Conservation (phyloP, 2,888 invertebrate genomes). For the Metopia argyrocephala region DNA sequence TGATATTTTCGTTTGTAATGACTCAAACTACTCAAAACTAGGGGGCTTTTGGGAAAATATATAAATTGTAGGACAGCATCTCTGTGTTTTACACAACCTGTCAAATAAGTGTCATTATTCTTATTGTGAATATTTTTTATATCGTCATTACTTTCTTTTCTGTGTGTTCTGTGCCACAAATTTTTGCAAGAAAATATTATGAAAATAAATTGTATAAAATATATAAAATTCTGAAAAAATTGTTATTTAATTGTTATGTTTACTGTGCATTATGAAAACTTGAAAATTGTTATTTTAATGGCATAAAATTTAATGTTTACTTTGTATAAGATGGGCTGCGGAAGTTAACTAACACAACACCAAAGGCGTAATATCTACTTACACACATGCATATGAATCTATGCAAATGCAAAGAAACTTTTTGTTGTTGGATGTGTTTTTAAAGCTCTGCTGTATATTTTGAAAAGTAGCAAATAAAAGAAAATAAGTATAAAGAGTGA, state of each 20-base stretch:
- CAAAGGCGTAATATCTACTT: constrained; percentile 22
- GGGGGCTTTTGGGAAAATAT: background rate
- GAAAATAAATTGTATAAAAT: constrained; percentile 22
- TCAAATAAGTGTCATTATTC: constrained; percentile 10
- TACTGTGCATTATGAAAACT: constrained; percentile 15
- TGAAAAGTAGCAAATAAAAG: constrained; percentile 21
- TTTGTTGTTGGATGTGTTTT: constrained; percentile 36
- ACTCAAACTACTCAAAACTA: background rate
- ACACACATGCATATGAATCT: constrained; percentile 1
- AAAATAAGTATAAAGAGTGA: constrained; percentile 12
- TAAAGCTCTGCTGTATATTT: constrained; percentile 13
- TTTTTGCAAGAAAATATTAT: constrained; percentile 47
- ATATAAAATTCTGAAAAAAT: constrained; percentile 15
- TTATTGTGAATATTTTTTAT: constrained; percentile 46
- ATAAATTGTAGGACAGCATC: background rate
- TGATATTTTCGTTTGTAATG: background rate
- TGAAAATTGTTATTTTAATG: background rate
- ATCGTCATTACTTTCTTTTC: constrained; percentile 59
- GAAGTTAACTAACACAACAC: constrained; percentile 48
- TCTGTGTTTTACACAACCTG: background rate
- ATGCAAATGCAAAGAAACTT: no score
- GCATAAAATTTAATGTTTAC: constrained; percentile 8
- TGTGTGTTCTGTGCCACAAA: constrained; percentile 43
- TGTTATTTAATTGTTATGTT: background rate
- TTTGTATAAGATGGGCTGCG: constrained; percentile 20